Evolutionary conservation across 2,797 vertebrate genomes (phyloP), one percentile per base, ranked within the genome.

Genomic region (Alcedo atthis): DNA sequence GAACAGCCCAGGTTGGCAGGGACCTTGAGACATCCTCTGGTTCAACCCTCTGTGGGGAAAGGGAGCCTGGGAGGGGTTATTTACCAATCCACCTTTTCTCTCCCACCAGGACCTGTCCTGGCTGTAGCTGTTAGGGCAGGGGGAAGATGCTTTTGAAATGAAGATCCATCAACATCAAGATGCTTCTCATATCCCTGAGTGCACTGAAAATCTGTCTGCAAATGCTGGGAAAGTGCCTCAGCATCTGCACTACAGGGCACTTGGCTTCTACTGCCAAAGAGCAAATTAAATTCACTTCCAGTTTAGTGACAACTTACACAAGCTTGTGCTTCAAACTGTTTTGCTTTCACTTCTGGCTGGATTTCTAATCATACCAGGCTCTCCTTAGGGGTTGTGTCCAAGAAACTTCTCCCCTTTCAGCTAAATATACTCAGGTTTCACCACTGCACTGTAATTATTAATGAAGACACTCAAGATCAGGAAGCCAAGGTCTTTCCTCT

Each of bases 401-500:
- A 40, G 2, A 48, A 57, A 69, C 82, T 20, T 67, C 90, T 94
- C 22, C 66, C 12, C 35, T 86, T 95, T 76, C 93, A 86, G 9
- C 45, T 22, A 13, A 67, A 49, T 2, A 48, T 8, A 30, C 75
- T 94, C 90, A 82, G 25, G 64, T 96, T 95, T 94, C 92, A 91
- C 12, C 78, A 53, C 5, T 24, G 26, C n/a, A 19, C 46, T 81
- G 59, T 22, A 55, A 94, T 95, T 92, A 94, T 92, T 96, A 86
- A 95, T 88, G 81, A 95, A 81, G 94, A 93, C 22, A 94, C 46
- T 63, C 17, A 53, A 57, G 53, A 64, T 59, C 74, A 90, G 59
- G 55, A 91, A 93, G 70, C 67, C 63, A 89, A 73, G 28, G 70
- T 91, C 80, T 61, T 70, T 32, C 76, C 63, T 91, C 62, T 89